Base-by-base conservation (phyloP, 1,140 invertebrate species). In the Lasioglossum baleicum region DNA sequence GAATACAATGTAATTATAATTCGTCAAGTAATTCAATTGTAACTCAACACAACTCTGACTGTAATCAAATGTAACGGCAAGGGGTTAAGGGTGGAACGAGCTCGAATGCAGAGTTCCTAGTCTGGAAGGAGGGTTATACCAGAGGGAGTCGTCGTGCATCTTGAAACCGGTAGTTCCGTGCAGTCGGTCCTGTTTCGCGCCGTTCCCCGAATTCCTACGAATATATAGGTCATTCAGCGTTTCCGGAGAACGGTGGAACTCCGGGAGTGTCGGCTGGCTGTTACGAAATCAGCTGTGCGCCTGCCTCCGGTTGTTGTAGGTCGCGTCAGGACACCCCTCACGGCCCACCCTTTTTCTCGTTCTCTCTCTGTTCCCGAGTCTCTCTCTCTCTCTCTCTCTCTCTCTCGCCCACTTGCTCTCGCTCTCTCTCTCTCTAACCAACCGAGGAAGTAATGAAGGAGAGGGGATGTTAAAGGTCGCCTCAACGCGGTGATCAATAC, bases 231-330 rank as follows among this genome's bases (percentile, higher is more conserved):
- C 77, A 75, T 22, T 67, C 15, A 78, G 67, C 66, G 60, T 84
- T 84, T 87, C 80, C 82, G 75, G 75, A 74, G 86, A 87, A 87
- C 82, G 64, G 48, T 22, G 73, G 73, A 79, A 87, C 80, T 82
- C 75, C 73, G 81, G 82, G 70, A 75, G 77, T 80, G 77, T 79
- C 71, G 79, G 42, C 17, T 70, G 22, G 61, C 53, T 35, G 85
- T 87, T 87, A 87, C 84, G 84, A 87, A 87, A 87, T 87, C 85
- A 87, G 85, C 86, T 87, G 86, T 84, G 78, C 86, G 77, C 78
- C 71, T 69, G 80, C 68, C 72, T 71, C 58, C 44, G 71, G 80
- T 87, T 87, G 86, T 78, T 87, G 82, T 87, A 87, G 86, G 86
- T 87, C 86, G 85, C 64, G 85, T 75, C 75, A 80, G 74, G 72